Percentiles rank a stretch among this genome's conserved stretches.
phyloP scores from a whole-genome alignment of 2,113 vertebrate species.

The Siniperca knerii region DNA sequence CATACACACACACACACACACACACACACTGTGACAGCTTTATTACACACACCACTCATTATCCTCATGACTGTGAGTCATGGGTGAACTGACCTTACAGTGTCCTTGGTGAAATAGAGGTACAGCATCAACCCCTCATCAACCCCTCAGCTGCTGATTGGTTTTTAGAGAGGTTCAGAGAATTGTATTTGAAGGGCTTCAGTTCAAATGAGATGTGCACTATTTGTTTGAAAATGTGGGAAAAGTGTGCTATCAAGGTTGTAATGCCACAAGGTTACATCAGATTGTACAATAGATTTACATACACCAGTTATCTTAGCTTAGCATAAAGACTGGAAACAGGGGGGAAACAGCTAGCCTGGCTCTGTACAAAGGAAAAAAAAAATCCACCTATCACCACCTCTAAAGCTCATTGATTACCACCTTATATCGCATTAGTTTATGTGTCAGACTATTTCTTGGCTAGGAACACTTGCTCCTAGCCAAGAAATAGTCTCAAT shows the following conservation, averaged over 20 bases:
- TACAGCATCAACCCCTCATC: conserved; percentile 6
- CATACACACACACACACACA: conserved; percentile 11
- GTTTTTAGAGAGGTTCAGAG: conserved; percentile 26
- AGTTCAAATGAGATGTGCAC: not conserved
- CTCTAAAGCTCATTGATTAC: too few relatives aligned
- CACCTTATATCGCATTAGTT: too few relatives aligned
- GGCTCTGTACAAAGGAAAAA: too few relatives aligned
- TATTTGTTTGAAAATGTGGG: not conserved
- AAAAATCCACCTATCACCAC: too few relatives aligned
- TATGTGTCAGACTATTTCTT: too few relatives aligned
- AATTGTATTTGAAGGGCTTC: conserved; percentile 9
- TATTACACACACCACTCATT: not conserved
- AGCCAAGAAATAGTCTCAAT: too few relatives aligned
- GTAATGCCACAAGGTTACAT: not conserved
- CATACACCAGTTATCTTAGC: too few relatives aligned
- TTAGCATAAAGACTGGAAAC: too few relatives aligned
- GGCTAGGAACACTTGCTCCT: too few relatives aligned
- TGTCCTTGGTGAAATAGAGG: conserved; percentile 1
- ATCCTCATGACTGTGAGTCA: not conserved
- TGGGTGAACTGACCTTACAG: conserved; percentile 4
- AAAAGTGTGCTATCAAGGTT: not conserved
- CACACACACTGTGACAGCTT: not conserved
- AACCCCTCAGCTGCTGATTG: conserved; percentile 24
- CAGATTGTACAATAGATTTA: too few relatives aligned
- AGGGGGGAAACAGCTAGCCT: too few relatives aligned